Evolutionary conservation across 2,888 invertebrate genomes (phyloP), one percentile per base, ranked within the genome.

Genomic region (Polyommatus iphigenia): DNA sequence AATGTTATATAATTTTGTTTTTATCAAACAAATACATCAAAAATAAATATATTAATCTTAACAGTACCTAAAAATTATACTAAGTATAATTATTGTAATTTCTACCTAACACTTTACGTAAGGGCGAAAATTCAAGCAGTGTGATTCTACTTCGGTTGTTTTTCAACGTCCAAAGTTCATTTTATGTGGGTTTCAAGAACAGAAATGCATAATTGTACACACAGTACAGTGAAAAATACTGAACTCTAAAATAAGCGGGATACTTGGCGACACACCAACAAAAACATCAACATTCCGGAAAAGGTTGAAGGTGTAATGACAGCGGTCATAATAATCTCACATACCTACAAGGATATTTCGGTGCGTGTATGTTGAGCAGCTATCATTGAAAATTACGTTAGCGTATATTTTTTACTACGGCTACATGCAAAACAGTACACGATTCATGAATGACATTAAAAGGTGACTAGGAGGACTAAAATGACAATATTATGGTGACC

Each of bases 221-320:
- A 54, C 54, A 54, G 75, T 29, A 50, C 18, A 29, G 29, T 29
- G 75, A 75, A 50, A 50, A 75, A 75, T 18, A 75, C 73, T 50
- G 41, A 75, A 75, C 50, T 75, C 75, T 18, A 75, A 50, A 75
- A 75, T 75, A 54, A 50, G 75, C 75, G 50, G 29, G 75, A 75
- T 50, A 54, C 50, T 75, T 75, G 75, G 75, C 75, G 75, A 29
- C 75, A 75, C n/a, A 75, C 75, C 75, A 75, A 75, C 54, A 75
- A 75, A 75, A 75, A 50, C 41, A 72, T 75, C 75, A 54, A 75
- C 75, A 75, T 75, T 75, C 75, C 50, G 18, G 50, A 15, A 54
- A 46, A 75, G 67, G 67, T 67, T 67, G 67, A 29, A 32, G 67
- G 67, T 67, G 67, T 67, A 67, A 67, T 32, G 67, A 67, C 67